phyloP scores from a whole-genome alignment of 2,113 vertebrate species.

The Acanthisitta chloris region DNA sequence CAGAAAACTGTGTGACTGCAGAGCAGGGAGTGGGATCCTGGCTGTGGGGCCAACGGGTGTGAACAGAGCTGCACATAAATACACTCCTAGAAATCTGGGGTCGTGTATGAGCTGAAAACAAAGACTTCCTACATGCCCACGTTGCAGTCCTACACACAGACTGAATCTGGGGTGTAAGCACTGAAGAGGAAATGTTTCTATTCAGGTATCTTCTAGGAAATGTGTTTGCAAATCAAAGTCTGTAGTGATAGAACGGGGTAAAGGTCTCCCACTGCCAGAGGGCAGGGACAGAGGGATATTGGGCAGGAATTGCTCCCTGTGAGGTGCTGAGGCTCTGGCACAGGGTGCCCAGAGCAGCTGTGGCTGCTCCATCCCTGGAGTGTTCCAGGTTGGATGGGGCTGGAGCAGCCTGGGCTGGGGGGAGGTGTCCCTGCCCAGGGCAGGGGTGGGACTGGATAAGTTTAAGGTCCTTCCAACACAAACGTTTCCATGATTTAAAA shows the following conservation, averaged over 20 bases:
- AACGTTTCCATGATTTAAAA: not conserved
- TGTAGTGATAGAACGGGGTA: not conserved
- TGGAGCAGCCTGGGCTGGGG: not conserved
- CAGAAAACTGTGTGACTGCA: not conserved
- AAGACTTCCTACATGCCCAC: not conserved
- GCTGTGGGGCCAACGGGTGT: not conserved
- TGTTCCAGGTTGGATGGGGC: not conserved
- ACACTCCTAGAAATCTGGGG: not conserved
- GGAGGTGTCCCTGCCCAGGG: not conserved
- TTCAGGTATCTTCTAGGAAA: not conserved
- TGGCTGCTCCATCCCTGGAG: not conserved
- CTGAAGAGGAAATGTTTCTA: not conserved
- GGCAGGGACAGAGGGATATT: fast-evolving
- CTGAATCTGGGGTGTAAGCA: not conserved
- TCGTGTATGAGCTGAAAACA: not conserved
- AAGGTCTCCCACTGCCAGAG: not conserved
- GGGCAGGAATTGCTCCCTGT: fast-evolving
- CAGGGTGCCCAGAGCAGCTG: not conserved
- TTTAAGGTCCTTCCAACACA: not conserved
- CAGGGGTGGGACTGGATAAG: not conserved
- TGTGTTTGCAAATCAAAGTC: not conserved
- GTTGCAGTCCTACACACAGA: not conserved
- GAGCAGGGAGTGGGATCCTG: not conserved
- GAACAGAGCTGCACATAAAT: not conserved
- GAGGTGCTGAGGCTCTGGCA: not conserved